phyloP scores from a whole-genome alignment of 2,888 invertebrate genomes.

The Tillus elongatus region DNA sequence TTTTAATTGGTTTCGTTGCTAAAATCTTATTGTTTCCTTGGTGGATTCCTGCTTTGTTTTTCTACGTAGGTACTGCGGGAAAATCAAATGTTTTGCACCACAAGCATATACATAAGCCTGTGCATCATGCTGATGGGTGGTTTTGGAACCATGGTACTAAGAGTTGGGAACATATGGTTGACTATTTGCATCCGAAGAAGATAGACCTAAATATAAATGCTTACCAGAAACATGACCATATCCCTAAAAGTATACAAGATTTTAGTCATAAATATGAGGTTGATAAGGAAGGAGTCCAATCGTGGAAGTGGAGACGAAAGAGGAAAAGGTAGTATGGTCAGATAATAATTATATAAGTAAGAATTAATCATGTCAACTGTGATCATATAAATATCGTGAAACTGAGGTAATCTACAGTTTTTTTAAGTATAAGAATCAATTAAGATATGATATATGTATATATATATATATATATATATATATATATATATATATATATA shows the following conservation, averaged over 20 bases:
- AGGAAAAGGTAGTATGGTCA: conserved; percentile 12
- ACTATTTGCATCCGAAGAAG: conserved; percentile 26
- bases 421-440: no score
- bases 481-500: no score
- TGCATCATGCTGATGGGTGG: conserved; percentile 46
- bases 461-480: no score
- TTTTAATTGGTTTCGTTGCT: conserved; percentile 53
- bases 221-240: conserved; percentile 14
- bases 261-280: conserved; percentile 37
- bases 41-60: conserved; percentile 47
- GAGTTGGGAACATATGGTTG: conserved; percentile 44
- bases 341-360: no score
- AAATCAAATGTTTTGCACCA: conserved; percentile 28
- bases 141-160: conserved; percentile 50
- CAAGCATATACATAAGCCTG: conserved; percentile 37
- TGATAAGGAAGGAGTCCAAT: conserved; percentile 34
- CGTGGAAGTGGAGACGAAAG: conserved; percentile 35
- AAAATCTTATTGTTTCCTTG: conserved; percentile 56
- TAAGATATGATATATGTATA: no score
- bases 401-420: no score
- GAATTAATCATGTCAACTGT: no score
- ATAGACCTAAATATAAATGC: conserved; percentile 17
- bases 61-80: conserved; percentile 29
- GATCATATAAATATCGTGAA: no score
- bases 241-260: conserved; percentile 29